Percentiles rank a stretch among this genome's conserved stretches.
phyloP scores from a whole-genome alignment of 2,797 vertebrate genomes.

The Synanceia verrucosa region DNA sequence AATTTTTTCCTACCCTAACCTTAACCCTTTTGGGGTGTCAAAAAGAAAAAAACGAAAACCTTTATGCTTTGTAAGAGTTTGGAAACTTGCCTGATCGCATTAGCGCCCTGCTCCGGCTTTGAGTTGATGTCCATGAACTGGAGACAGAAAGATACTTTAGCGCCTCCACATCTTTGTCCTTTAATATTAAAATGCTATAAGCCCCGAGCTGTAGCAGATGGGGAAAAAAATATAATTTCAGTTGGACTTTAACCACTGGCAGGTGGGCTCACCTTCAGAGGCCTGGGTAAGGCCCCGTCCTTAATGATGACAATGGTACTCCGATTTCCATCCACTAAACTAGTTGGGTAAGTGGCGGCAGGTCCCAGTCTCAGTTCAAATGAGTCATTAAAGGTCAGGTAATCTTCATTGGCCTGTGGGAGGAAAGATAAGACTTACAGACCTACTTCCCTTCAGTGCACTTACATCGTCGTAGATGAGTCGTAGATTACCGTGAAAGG shows the following conservation, averaged over 20 bases:
- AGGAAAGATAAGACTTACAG: background rate
- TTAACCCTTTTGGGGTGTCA: no score
- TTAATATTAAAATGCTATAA: background rate
- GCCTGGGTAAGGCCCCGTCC: rapidly evolving
- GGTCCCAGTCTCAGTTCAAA: background rate
- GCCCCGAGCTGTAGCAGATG: background rate
- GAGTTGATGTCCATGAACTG: conserved; percentile 58
- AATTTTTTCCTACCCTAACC: no score
- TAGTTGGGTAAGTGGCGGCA: rapidly evolving
- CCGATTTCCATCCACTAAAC: background rate
- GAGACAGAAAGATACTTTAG: conserved; percentile 14
- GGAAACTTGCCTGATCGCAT: conserved; percentile 85
- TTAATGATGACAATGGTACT: conserved; percentile 51
- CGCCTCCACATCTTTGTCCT: no score
- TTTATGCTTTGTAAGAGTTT: no score
- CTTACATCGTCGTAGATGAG: background rate
- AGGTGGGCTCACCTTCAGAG: conserved; percentile 15
- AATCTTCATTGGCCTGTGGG: conserved; percentile 60
- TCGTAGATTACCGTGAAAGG: conserved; percentile 55
- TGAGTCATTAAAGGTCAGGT: conserved; percentile 16
- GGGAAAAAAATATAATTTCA: background rate
- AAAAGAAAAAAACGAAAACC: no score
- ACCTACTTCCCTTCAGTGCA: background rate
- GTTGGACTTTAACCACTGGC: background rate
- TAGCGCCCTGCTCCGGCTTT: conserved; percentile 88